A percentile compares a stretch with the other conserved stretches of the same genome.
Evolutionary conservation across 2,888 invertebrate genomes (phyloP).

Genomic region (Rhopalosiphum nymphaeae): DNA sequence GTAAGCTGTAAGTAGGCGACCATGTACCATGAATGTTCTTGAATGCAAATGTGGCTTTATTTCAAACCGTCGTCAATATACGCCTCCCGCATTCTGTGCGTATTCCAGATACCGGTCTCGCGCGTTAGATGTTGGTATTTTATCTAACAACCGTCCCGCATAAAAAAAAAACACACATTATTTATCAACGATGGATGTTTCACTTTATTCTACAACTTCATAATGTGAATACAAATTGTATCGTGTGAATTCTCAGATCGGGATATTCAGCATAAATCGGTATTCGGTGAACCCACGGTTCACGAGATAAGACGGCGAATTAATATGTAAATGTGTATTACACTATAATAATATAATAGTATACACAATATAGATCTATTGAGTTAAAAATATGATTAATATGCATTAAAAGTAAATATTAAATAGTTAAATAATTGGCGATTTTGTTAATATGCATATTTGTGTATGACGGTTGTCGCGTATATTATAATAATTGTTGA

Average conservation of each 20-base stretch:
- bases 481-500: not conserved
- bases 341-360: not conserved
- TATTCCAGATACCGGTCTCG: constrained; percentile 1
- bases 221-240: not conserved
- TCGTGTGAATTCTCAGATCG: not conserved
- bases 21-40: not conserved
- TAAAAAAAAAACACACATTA: not conserved
- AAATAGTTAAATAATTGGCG: not conserved
- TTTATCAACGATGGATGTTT: not conserved
- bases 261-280: constrained; percentile 10
- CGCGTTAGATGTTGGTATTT: constrained; percentile 17
- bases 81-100: constrained; percentile 16
- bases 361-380: constrained; percentile 10
- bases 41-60: constrained; percentile 11
- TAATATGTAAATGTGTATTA: not conserved
- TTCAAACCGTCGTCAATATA: not conserved
- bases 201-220: not conserved
- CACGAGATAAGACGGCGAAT: not conserved
- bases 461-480: not conserved
- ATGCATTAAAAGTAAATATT: not conserved
- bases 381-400: constrained; percentile 15
- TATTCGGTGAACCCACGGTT: constrained; percentile 20
- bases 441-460: not conserved
- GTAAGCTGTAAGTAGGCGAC: not conserved
- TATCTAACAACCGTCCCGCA: not conserved